These are phyloP conservation scores for Cryptocephalus moraei DNA, from an alignment of 2,888 invertebrate genomes.

Conservation along the genomic window DNA sequence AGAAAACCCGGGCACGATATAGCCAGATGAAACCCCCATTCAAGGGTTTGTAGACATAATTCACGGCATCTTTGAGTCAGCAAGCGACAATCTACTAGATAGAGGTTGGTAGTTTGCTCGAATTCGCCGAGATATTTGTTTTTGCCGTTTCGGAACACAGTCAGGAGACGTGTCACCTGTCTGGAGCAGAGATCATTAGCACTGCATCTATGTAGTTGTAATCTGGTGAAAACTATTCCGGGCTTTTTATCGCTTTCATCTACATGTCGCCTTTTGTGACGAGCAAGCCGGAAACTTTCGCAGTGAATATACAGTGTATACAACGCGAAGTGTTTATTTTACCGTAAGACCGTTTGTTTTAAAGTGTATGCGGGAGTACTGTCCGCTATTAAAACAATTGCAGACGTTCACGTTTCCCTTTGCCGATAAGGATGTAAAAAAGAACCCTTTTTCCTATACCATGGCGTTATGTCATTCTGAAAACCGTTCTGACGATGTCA, in stretches of 20 bases:
- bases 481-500: too few species aligned
- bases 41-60: neutral
- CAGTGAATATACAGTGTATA: too few species aligned
- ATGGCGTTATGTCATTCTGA: too few species aligned
- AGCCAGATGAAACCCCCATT: neutral
- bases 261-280: constrained; percentile 8
- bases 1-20: neutral
- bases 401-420: too few species aligned
- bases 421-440: too few species aligned
- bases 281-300: too few species aligned
- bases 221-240: constrained; percentile 13
- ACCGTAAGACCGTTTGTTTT: too few species aligned
- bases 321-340: too few species aligned
- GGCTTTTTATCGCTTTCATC: constrained; percentile 12
- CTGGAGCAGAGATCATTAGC: constrained; percentile 19
- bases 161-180: constrained; percentile 18
- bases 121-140: constrained; percentile 15
- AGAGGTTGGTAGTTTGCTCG: constrained; percentile 11
- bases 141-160: constrained; percentile 13
- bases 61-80: constrained; percentile 5
- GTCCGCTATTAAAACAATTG: too few species aligned
- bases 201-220: constrained; percentile 18
- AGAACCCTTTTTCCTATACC: too few species aligned
- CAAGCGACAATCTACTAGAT: constrained; percentile 8
- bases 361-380: too few species aligned